Evolutionary conservation across 2,797 vertebrate species (phyloP).

Genomic region (Stomatorhinus walkeri): DNA sequence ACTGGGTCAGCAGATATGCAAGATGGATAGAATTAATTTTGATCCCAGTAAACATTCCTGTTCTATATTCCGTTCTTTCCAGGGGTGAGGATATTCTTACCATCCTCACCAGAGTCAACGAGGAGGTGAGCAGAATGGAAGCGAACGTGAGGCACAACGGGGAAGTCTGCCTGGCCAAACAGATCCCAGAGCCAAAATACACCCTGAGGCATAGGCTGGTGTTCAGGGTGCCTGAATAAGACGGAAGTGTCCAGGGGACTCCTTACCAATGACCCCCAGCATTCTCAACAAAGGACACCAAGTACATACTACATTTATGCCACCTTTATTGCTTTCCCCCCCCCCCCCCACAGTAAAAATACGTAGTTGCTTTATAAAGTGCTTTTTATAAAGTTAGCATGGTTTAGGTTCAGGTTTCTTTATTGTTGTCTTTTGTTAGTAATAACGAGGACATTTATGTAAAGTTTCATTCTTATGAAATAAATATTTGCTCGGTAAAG

Average conservation of each 20-base stretch:
- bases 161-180: background rate
- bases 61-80: slow-evolving; percentile 7
- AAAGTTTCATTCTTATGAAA: background rate
- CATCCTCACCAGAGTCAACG: slow-evolving; percentile 50
- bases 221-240: slow-evolving; percentile 31
- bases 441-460: background rate
- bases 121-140: slow-evolving; percentile 40
- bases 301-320: background rate
- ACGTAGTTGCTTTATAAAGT: background rate
- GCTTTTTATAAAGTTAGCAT: background rate
- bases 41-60: background rate
- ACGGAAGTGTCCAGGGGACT: background rate
- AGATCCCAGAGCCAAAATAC: slow-evolving; percentile 49
- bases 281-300: background rate
- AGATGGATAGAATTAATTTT: background rate
- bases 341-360: background rate
- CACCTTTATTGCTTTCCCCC: background rate
- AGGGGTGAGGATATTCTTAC: slow-evolving; percentile 47
- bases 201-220: slow-evolving; percentile 53
- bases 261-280: background rate
- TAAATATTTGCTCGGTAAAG: background rate
- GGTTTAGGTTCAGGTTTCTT: background rate
- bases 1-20: background rate
- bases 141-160: background rate
- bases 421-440: background rate